Conservation (phyloP, 2,113 vertebrate genomes). For the Epinephelus fuscoguttatus region DNA sequence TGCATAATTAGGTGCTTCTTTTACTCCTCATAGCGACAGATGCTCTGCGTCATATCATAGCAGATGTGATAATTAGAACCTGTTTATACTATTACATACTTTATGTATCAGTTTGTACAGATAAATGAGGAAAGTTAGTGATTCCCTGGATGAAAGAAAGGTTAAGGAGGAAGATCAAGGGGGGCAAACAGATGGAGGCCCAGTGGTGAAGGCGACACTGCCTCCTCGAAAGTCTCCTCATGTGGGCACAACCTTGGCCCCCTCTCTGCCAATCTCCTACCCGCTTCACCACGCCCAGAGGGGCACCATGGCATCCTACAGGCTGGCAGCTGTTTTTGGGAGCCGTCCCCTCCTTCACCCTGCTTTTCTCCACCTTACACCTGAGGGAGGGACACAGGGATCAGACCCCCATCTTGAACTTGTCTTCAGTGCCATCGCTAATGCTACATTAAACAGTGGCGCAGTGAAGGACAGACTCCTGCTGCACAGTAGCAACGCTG, state of each 20-base stretch:
- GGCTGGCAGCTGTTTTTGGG: slow-evolving; percentile 82
- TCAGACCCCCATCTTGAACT: slow-evolving; percentile 50
- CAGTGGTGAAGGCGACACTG: slow-evolving; percentile 64
- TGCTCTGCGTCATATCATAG: slow-evolving; percentile 6
- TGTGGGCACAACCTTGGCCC: slow-evolving; percentile 72
- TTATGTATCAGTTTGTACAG: slow-evolving; percentile 24
- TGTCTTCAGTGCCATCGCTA: slow-evolving; percentile 16
- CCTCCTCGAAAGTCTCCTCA: slow-evolving; percentile 62
- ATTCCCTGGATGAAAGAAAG: slow-evolving; percentile 20
- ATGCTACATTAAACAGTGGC: slow-evolving; percentile 32
- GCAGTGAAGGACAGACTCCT: slow-evolving; percentile 46
- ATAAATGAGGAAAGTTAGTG: slow-evolving; percentile 18
- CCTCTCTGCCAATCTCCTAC: slow-evolving; percentile 51
- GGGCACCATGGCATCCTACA: slow-evolving; percentile 74
- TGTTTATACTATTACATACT: slow-evolving; percentile 13
- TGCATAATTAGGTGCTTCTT: slow-evolving; percentile 8
- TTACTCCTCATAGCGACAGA: slow-evolving; percentile 4
- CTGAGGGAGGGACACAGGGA: slow-evolving; percentile 46
- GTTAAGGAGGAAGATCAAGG: slow-evolving; percentile 39
- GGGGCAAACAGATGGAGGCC: slow-evolving; percentile 77
- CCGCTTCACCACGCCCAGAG: slow-evolving; percentile 63
- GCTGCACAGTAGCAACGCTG: slow-evolving; percentile 34
- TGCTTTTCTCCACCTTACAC: slow-evolving; percentile 58
- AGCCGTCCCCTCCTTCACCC: slow-evolving; percentile 60
- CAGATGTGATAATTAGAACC: slow-evolving; percentile 17